These are phyloP conservation scores for Brachionus angularis DNA, from an alignment of 1,140 invertebrate genomes.

Conservation along the genomic window DNA sequence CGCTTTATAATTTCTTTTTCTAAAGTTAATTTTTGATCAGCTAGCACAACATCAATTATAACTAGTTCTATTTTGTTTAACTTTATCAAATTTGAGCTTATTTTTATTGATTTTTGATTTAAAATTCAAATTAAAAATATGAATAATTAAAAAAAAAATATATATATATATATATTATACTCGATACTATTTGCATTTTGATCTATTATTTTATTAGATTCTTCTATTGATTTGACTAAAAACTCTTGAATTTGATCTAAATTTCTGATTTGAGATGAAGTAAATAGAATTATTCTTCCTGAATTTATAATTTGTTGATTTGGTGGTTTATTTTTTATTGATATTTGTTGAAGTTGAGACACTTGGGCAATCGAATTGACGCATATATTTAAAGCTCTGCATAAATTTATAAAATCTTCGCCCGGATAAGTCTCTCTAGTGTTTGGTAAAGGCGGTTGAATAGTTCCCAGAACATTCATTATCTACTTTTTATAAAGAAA, in stretches of 20 bases:
- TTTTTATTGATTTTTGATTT: background rate
- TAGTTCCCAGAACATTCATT: constrained; percentile 17
- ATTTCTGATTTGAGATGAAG: constrained; percentile 3
- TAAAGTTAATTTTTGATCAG: constrained; percentile 70
- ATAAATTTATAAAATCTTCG: constrained; percentile 17
- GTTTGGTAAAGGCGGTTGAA: constrained; percentile 4
- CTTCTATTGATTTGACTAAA: constrained; percentile 21
- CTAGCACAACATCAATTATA: constrained; percentile 78
- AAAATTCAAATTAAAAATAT: background rate
- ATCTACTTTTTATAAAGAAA: background rate
- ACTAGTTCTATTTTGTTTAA: constrained; percentile 82
- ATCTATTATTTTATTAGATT: constrained; percentile 24
- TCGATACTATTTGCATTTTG: constrained; percentile 3
- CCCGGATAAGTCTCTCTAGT: no score
- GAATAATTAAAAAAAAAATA: background rate
- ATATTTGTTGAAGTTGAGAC: constrained; percentile 13
- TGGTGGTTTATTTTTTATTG: constrained; percentile 3
- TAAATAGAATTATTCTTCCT: constrained; percentile 29
- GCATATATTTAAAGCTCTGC: constrained; percentile 12
- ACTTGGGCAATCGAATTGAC: constrained; percentile 23
- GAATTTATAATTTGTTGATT: constrained; percentile 10
- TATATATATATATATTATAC: background rate
- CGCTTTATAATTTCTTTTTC: constrained; percentile 60
- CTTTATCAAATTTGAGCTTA: no score
- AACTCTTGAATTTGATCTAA: constrained; percentile 38